Evolutionary conservation across 1,140 invertebrate species (phyloP).

Genomic region (Maconellicoccus hirsutus): DNA sequence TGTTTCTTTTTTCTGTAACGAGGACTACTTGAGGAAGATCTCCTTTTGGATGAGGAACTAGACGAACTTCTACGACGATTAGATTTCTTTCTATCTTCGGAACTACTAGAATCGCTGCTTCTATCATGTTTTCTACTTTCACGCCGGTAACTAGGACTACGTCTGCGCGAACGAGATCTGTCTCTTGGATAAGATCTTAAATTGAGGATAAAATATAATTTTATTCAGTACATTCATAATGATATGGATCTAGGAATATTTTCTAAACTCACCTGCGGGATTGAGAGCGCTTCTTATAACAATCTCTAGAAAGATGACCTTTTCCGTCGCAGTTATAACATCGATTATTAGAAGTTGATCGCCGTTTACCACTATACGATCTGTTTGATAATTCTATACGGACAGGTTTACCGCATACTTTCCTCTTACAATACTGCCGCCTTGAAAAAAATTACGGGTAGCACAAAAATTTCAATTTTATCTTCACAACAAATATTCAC

Average conservation of each 20-base stretch:
- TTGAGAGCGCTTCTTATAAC: slow-evolving; percentile 34
- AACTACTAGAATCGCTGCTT: neutral
- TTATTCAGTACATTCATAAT: no score
- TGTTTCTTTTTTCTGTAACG: no score
- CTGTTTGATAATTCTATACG: slow-evolving; percentile 86
- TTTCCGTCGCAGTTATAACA: slow-evolving; percentile 86
- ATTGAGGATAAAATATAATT: neutral
- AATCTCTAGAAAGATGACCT: slow-evolving; percentile 83
- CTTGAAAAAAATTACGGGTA: neutral
- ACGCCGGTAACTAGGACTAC: neutral
- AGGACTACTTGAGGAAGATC: no score
- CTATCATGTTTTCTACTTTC: neutral
- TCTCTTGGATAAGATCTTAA: neutral
- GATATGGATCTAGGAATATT: no score
- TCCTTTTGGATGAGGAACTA: no score
- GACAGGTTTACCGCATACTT: slow-evolving; percentile 72
- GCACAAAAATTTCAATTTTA: neutral
- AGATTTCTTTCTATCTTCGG: neutral
- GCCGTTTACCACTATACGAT: slow-evolving; percentile 49
- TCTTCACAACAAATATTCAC: slow-evolving; percentile 39
- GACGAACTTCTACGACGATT: neutral
- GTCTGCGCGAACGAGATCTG: neutral
- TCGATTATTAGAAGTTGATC: slow-evolving; percentile 48
- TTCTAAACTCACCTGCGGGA: neutral
- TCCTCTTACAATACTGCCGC: neutral